Base-by-base conservation (phyloP, 1,140 invertebrate species). In the Tribolium castaneum region DNA sequence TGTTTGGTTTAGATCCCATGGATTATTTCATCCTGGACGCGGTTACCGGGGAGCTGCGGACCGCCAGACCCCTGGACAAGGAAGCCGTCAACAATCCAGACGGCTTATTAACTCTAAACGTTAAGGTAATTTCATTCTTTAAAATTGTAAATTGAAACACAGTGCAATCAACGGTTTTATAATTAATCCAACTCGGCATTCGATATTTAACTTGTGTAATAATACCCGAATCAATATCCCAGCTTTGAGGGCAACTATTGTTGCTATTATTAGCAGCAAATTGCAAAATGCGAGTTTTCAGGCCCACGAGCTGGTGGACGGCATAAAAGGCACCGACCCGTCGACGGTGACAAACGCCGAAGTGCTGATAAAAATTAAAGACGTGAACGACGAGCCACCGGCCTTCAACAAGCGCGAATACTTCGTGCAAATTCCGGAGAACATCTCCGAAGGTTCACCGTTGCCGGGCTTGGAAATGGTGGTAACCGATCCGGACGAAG, bases 301-400 rank as follows among this genome's bases (percentile, higher is more conserved):
- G 90, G 94, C 94, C 2, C 91, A 92, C 25, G 94, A 96, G 88
- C 81, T 95, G 76, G 90, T 95, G 2, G 91, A 95, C 83, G 94
- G 93, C 0, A 85, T 88, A 9, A 91, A 92, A 12, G 87, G 91
- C 3, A 90, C 93, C 82, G 93, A 94, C 81, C 84, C 91, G 3
- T 84, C 91, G 14, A 93, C 93, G 0, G 89, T 91, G 9, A 90
- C 93, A 2, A 89, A 89, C 6, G 90, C 93, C 0, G 91, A 93
- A 50, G 92, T 95, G 6, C 95, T 92, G 0, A 91, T 98, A 9
- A 96, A 94, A 16, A 94, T 98, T 78, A 92, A 92, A 83, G 97
- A 98, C 87, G 95, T 98, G 0, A 99, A 99, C 87, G 97, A 99
- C 86, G 96, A 96, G 81, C 92, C 96, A 0, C 98, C 97, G 0